These are phyloP conservation scores for Microtus ochrogaster DNA, from an alignment of 2,113 vertebrate genomes.

Conservation along the genomic window DNA sequence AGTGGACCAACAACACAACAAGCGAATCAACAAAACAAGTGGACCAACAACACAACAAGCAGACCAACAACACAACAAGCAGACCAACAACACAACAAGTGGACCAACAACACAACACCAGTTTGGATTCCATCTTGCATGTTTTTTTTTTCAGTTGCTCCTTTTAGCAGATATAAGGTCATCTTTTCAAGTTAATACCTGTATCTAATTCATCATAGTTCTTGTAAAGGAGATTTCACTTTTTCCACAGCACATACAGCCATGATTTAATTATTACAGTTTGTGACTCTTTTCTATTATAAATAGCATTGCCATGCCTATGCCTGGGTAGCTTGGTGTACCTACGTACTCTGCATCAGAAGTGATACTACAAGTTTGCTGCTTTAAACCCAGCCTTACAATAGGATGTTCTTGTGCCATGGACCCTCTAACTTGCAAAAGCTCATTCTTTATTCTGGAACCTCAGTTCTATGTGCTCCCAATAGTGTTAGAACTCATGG, in stretches of 20 bases:
- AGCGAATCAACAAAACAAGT: no score
- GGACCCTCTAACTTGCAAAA: background rate
- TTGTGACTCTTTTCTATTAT: background rate
- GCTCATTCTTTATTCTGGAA: rapidly evolving
- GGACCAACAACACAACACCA: no score
- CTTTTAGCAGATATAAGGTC: rapidly evolving
- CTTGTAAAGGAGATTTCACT: background rate
- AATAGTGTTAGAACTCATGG: background rate
- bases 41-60: no score
- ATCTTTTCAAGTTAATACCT: background rate
- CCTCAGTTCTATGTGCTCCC: background rate
- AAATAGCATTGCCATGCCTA: background rate
- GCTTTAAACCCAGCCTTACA: background rate
- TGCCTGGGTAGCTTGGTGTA: no score
- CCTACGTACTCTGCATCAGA: background rate
- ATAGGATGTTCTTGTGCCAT: background rate
- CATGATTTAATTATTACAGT: background rate
- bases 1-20: no score
- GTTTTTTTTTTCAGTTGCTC: background rate
- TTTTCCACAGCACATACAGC: rapidly evolving
- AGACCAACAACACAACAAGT: no score
- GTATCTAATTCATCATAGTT: background rate
- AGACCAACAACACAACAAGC: no score
- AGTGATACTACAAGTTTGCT: background rate
- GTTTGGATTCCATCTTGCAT: no score